Evolutionary conservation across 2,113 vertebrate species (phyloP).

Genomic region (Ptilonorhynchus violaceus): DNA sequence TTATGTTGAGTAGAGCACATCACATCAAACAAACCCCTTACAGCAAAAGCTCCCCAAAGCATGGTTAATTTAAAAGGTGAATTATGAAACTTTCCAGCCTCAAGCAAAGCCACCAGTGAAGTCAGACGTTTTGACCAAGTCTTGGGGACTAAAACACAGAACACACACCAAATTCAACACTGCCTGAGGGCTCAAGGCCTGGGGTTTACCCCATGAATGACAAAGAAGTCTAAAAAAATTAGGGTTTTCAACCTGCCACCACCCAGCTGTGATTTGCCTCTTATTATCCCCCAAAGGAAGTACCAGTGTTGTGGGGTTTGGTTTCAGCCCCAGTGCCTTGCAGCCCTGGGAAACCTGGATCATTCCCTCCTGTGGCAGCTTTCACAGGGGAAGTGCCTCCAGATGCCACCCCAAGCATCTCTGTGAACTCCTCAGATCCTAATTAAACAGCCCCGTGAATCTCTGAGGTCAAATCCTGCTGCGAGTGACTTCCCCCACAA

Average conservation of each 20-base stretch:
- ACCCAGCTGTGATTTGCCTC: background rate
- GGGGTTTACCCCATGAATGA: background rate
- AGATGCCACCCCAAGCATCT: background rate
- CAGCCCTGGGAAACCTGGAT: background rate
- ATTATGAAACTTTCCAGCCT: conserved; percentile 36
- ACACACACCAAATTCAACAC: background rate
- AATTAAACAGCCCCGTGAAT: background rate
- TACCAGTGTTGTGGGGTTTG: background rate
- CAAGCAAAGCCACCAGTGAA: conserved; percentile 26
- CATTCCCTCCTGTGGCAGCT: background rate
- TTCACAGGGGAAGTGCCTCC: accelerated
- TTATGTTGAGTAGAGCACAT: background rate
- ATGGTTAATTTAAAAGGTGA: conserved; percentile 46
- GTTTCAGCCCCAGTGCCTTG: background rate
- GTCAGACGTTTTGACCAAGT: background rate
- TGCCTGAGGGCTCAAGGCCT: background rate
- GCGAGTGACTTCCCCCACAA: background rate
- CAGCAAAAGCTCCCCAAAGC: background rate
- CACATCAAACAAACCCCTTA: conserved; percentile 23
- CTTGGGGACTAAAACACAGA: background rate
- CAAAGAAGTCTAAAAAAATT: background rate
- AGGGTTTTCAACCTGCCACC: background rate
- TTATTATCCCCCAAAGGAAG: background rate
- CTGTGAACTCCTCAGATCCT: background rate
- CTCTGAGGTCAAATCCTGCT: background rate